Evolutionary conservation across 2,797 vertebrate genomes (phyloP).

Genomic region (Parotocinclus haroldoi): DNA sequence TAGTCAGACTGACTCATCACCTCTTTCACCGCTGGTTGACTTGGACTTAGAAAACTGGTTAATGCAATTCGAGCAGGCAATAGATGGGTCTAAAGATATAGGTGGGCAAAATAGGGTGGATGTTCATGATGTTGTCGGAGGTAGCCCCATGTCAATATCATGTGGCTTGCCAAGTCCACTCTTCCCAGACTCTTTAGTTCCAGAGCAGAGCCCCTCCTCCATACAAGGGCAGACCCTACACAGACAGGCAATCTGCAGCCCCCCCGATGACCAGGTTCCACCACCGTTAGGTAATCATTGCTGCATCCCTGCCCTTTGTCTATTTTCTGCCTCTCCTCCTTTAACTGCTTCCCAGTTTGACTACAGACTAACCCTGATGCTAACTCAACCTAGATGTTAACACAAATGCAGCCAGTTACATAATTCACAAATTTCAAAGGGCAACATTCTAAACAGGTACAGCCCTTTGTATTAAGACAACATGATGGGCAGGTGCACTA

Average conservation of each 20-base stretch:
- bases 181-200: conserved; percentile 75
- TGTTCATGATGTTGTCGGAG: conserved; percentile 69
- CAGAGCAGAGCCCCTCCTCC: conserved; percentile 70
- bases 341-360: conserved; percentile 75
- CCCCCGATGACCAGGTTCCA: conserved; percentile 74
- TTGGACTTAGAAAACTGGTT: conserved; percentile 61
- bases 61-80: conserved; percentile 57
- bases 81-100: conserved; percentile 62
- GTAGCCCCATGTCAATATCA: conserved; percentile 67
- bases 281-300: conserved; percentile 81
- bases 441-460: conserved; percentile 47
- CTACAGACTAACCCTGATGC: conserved; percentile 61
- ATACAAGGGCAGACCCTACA: conserved; percentile 70
- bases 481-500: conserved; percentile 55
- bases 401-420: conserved; percentile 39
- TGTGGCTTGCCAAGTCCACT: conserved; percentile 67
- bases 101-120: conserved; percentile 54
- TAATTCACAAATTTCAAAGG: conserved; percentile 47
- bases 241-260: conserved; percentile 74
- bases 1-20: conserved; percentile 47
- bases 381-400: conserved; percentile 68
- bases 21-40: conserved; percentile 51
- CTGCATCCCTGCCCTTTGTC: conserved; percentile 72
- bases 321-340: conserved; percentile 69
- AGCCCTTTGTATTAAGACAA: conserved; percentile 37